Conservation (phyloP, 2,888 invertebrate genomes). For the Agrotis segetum region DNA sequence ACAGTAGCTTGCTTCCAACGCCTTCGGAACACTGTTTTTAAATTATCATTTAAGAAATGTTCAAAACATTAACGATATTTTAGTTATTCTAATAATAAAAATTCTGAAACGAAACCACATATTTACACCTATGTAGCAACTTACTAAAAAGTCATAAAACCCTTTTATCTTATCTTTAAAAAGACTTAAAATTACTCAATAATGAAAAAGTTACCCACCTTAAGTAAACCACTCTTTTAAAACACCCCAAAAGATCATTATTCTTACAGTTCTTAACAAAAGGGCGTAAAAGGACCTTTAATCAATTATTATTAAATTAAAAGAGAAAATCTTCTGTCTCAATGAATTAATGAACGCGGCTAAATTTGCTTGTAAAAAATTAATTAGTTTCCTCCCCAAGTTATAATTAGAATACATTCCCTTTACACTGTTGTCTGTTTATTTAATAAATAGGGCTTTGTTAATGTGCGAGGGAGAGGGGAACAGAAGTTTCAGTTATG, state of each 20-base stretch:
- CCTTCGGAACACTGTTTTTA: too few relatives aligned
- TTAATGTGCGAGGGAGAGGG: conserved; percentile 45
- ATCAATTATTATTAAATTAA: conserved; percentile 54
- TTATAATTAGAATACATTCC: conserved; percentile 73
- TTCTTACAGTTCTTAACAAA: not conserved
- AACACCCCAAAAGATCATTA: not conserved
- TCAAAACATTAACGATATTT: too few relatives aligned
- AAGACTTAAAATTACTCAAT: not conserved
- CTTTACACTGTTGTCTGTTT: conserved; percentile 72
- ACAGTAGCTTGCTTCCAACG: too few relatives aligned
- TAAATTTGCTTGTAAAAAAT: conserved; percentile 57
- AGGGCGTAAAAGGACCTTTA: conserved; percentile 13
- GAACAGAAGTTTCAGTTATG: conserved; percentile 40
- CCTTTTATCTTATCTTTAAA: too few relatives aligned
- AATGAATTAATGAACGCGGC: conserved; percentile 44
- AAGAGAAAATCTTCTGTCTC: conserved; percentile 28
- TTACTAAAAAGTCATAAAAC: too few relatives aligned
- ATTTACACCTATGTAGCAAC: too few relatives aligned
- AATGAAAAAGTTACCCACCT: not conserved
- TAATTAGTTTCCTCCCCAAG: conserved; percentile 56
- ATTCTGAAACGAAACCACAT: too few relatives aligned
- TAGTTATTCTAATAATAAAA: too few relatives aligned
- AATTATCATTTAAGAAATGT: too few relatives aligned
- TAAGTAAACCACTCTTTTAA: not conserved
- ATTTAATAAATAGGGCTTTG: conserved; percentile 76